These are phyloP conservation scores for Ptychadena robeensis DNA, from an alignment of 2,797 vertebrate species.

Conservation along the genomic window DNA sequence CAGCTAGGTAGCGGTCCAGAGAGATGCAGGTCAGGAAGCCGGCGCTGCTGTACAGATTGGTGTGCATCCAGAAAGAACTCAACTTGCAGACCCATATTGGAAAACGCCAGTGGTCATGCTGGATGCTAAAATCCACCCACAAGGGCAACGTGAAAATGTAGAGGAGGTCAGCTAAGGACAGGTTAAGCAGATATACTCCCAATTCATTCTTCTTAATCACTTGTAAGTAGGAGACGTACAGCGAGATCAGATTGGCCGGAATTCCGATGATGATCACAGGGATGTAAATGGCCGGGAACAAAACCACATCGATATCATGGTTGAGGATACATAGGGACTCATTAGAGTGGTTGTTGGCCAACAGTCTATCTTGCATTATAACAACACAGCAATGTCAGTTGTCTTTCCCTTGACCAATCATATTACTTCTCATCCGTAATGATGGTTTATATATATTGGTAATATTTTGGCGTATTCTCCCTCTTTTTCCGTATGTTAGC, in stretches of 20 bases:
- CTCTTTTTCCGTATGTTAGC: neutral
- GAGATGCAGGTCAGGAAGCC: conserved; percentile 87
- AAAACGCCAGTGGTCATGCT: conserved; percentile 77
- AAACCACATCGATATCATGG: conserved; percentile 65
- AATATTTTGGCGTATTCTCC: neutral
- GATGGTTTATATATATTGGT: neutral
- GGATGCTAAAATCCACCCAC: conserved; percentile 82
- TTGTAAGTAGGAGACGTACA: conserved; percentile 83
- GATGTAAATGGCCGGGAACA: conserved; percentile 79
- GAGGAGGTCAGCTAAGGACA: conserved; percentile 85
- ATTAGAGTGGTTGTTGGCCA: neutral
- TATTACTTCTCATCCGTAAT: too few relatives aligned
- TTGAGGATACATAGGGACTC: conserved; percentile 67
- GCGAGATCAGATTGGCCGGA: conserved; percentile 81
- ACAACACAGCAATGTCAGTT: neutral
- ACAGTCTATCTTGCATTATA: neutral
- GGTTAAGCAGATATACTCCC: conserved; percentile 85
- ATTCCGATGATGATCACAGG: conserved; percentile 77
- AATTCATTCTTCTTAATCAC: conserved; percentile 84
- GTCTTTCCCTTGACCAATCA: neutral
- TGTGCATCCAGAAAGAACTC: conserved; percentile 77
- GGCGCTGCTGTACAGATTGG: conserved; percentile 87
- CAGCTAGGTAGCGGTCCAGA: conserved; percentile 83
- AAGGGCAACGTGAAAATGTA: conserved; percentile 79
- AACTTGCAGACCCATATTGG: conserved; percentile 71